Base-by-base conservation (phyloP, 2,113 vertebrate genomes). In the Pteronura brasiliensis region DNA sequence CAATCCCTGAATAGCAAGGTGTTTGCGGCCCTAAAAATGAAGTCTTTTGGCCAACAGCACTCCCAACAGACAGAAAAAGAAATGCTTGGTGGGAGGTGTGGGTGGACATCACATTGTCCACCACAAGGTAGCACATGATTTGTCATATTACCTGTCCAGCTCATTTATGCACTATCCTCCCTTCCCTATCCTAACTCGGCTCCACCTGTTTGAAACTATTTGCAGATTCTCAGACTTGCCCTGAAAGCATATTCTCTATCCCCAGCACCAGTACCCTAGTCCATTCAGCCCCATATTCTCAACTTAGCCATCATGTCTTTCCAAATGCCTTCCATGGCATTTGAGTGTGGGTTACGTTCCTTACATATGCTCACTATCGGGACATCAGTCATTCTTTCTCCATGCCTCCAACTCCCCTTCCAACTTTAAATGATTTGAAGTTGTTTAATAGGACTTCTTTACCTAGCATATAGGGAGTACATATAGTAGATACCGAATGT, bases 331-430 rank as follows among this genome's bases (percentile, higher is more conserved):
- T 71, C 27, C 2, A 42, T 7, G 39, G 49, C 52, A 57, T 29
- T 2, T 47, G 17, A 4, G 3, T 21, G 8, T n/a, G 17, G 31
- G 25, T 1, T 79, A 44, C n/a, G 0, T 82, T 34, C 23, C 15
- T 82, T 29, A 69, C 7, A 39, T 61, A 14, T 39, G 4, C 4
- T 29, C 9, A 27, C 2, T 39, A 11, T 3, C 17, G 4, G 65
- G 55, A 21, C 1, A 44, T 65, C 44, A 39, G 4, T n/a, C n/a
- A 84, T 47, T 82, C 18, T 67, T 93, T 63, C 12, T 76, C 79
- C 9, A 13, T 12, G 23, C 13, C 57, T 13, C 34, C 8, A 6
- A 17, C 8, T 76, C 1, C 15, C 13, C 25, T 90, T 94, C 36
- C 57, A 55, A 77, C 36, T 74, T 1, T 42, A 94, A 95, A 29